Conservation (phyloP, 2,113 vertebrate genomes). For the Cichladusa arquata region DNA sequence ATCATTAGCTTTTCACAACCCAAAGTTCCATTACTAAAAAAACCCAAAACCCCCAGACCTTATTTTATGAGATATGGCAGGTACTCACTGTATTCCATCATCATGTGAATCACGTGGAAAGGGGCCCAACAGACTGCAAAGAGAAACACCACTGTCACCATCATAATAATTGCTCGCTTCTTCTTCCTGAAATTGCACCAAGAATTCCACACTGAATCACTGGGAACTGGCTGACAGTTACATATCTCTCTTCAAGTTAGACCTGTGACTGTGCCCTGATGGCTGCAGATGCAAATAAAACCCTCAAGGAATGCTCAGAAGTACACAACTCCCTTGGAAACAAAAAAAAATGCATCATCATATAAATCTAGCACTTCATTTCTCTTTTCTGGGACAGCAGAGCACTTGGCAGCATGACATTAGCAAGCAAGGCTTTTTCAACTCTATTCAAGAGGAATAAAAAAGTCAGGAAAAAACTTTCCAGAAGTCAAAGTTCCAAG, state of each 20-base stretch:
- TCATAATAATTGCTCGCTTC: conserved; percentile 76
- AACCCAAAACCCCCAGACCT: fast-evolving
- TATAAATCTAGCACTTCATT: not conserved
- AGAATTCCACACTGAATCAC: conserved; percentile 48
- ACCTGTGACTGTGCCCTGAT: not conserved
- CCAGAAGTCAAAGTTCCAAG: not conserved
- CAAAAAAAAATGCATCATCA: not conserved
- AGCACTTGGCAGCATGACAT: not conserved
- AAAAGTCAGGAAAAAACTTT: not conserved
- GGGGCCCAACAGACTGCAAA: conserved; percentile 79
- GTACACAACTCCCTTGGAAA: not conserved
- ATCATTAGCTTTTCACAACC: not conserved
- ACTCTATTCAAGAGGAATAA: not conserved
- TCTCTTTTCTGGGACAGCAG: not conserved
- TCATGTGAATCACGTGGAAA: conserved; percentile 76
- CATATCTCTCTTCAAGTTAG: not conserved
- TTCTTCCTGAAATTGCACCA: conserved; percentile 72
- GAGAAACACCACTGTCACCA: conserved; percentile 77
- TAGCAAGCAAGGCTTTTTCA: not conserved
- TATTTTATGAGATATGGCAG: not conserved
- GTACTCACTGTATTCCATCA: conserved; percentile 76
- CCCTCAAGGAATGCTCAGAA: not conserved
- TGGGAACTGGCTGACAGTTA: not conserved
- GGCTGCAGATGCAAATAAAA: not conserved
- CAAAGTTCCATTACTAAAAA: not conserved